A percentile compares a stretch with the other conserved stretches of the same genome.
These are phyloP conservation scores for Microcebus ravelobensis DNA, from an alignment of 2,113 vertebrate species.

Conservation along the genomic window DNA sequence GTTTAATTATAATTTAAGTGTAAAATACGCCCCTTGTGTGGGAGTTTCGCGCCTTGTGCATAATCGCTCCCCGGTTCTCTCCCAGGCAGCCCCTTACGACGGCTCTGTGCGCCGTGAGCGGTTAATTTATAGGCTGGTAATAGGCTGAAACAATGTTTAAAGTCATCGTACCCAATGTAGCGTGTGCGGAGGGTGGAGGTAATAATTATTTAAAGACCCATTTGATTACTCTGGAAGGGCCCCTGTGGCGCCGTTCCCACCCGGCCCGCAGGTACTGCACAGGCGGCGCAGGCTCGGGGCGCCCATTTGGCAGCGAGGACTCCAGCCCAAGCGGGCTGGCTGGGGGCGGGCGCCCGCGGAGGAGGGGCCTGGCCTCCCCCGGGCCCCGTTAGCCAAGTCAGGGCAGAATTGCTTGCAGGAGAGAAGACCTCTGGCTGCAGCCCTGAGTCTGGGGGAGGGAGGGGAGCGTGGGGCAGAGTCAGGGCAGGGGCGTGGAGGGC, in stretches of 20 bases:
- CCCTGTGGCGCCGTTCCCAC: not conserved
- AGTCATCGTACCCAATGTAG: conserved; percentile 60
- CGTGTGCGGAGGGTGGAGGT: conserved; percentile 68
- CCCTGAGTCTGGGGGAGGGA: fast-evolving
- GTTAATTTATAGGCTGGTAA: conserved; percentile 81
- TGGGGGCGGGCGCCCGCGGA: not conserved
- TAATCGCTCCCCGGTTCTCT: conserved; percentile 77
- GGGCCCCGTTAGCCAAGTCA: not conserved
- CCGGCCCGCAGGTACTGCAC: not conserved
- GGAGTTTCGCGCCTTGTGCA: conserved; percentile 62
- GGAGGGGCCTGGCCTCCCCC: not conserved
- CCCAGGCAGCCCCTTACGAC: conserved; percentile 62
- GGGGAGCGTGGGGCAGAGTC: fast-evolving
- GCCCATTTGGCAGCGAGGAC: too few relatives aligned
- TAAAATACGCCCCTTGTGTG: conserved; percentile 78
- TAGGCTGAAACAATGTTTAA: conserved; percentile 74
- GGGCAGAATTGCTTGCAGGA: not conserved
- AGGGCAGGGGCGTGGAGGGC: fast-evolving
- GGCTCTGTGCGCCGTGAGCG: conserved; percentile 68
- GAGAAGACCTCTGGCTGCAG: not conserved
- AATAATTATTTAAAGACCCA: conserved; percentile 66
- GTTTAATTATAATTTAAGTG: conserved; percentile 82
- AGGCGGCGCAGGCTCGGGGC: too few relatives aligned
- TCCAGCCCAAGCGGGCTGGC: fast-evolving
- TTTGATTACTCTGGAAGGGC: conserved; percentile 49